Evolutionary conservation across 2,888 invertebrate species (phyloP).

Genomic region (Callosobruchus maculatus): DNA sequence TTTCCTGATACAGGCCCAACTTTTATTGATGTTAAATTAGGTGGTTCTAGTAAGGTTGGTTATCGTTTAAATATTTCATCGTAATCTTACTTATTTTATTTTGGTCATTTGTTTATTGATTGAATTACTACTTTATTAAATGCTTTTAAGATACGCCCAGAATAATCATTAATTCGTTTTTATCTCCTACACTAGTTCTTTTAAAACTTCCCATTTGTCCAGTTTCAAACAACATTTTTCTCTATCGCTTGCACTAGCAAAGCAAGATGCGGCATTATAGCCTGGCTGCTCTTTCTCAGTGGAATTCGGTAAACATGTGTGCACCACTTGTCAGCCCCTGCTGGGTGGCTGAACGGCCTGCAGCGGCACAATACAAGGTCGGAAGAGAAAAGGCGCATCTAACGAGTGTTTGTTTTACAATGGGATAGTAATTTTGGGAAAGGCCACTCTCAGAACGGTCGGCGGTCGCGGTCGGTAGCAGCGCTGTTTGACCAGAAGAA

Average conservation of each 20-base stretch:
- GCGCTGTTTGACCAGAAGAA: not conserved
- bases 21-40: no score
- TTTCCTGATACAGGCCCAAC: no score
- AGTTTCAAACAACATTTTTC: no score
- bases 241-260: not conserved
- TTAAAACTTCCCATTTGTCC: no score
- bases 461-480: not conserved
- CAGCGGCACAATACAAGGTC: constrained; percentile 1
- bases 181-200: no score
- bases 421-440: constrained; percentile 31
- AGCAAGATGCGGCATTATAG: not conserved
- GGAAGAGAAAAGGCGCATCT: constrained; percentile 21
- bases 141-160: no score
- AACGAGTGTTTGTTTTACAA: constrained; percentile 45
- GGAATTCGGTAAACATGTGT: constrained; percentile 43
- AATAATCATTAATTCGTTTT: no score
- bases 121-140: no score
- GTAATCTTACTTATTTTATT: no score
- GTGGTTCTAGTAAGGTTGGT: no score
- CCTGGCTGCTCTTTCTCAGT: constrained; percentile 4
- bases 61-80: no score
- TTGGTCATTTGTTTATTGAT: no score
- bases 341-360: constrained; percentile 2
- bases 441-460: not conserved
- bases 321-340: constrained; percentile 43